Conservation (phyloP, 2,113 vertebrate species). For the Parotia lawesii region DNA sequence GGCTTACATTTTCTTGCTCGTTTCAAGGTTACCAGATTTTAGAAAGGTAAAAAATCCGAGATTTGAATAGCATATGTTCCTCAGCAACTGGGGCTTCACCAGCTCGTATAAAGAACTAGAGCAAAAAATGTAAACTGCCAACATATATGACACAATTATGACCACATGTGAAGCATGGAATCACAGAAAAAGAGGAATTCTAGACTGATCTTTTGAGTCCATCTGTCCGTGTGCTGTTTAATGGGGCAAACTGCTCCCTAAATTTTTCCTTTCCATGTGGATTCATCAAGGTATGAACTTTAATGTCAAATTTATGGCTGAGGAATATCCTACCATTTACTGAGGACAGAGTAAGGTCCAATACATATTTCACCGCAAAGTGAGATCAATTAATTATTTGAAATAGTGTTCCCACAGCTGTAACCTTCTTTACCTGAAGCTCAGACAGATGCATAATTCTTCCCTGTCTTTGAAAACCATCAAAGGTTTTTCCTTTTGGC, state of each 20-base stretch:
- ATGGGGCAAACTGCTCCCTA: background rate
- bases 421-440: constrained; percentile 58
- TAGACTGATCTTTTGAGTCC: background rate
- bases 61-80: background rate
- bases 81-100: fast-evolving
- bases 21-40: background rate
- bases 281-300: background rate
- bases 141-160: background rate
- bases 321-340: background rate
- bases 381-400: constrained; percentile 50
- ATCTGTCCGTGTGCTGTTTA: background rate
- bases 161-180: background rate
- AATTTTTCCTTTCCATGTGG: background rate
- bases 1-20: background rate
- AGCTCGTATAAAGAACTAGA: background rate
- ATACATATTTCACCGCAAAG: background rate
- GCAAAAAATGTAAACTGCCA: background rate
- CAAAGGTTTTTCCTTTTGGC: constrained; percentile 50
- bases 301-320: background rate
- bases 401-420: constrained; percentile 43
- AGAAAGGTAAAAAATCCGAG: background rate
- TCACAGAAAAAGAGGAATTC: background rate
- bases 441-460: constrained; percentile 65
- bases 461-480: constrained; percentile 58
- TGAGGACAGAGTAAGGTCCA: constrained; percentile 41